Evolutionary conservation across 2,113 vertebrate species (phyloP).

Genomic region (Martes martes): DNA sequence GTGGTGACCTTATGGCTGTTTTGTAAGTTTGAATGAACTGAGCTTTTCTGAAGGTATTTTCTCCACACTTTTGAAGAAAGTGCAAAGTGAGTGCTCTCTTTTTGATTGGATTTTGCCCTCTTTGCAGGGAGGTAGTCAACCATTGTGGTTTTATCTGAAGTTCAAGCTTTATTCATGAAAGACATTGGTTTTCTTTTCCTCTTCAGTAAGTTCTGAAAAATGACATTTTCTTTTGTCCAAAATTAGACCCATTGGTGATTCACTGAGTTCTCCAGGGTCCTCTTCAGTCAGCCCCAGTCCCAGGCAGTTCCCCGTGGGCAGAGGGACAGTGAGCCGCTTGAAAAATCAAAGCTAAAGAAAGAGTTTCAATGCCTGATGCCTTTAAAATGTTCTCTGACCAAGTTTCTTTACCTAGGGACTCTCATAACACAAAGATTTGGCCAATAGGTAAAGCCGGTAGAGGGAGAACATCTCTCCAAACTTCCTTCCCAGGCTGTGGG

Average conservation of each 20-base stretch:
- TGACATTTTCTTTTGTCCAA: not conserved
- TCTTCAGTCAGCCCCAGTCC: too few species aligned
- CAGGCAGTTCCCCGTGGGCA: not conserved
- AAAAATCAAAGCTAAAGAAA: not conserved
- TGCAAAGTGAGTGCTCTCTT: not conserved
- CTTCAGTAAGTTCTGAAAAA: not conserved
- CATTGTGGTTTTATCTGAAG: not conserved
- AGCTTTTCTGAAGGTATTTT: not conserved
- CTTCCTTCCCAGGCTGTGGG: not conserved
- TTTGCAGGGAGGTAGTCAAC: too few species aligned
- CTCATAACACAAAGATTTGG: not conserved
- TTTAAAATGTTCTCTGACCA: not conserved
- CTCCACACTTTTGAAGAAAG: not conserved
- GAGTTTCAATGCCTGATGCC: not conserved
- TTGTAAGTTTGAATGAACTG: not conserved
- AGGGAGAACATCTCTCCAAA: not conserved
- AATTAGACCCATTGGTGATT: not conserved
- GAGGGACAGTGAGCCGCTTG: not conserved
- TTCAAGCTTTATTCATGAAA: not conserved
- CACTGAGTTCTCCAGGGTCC: not conserved
- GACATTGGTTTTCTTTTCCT: not conserved
- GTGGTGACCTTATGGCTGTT: not conserved
- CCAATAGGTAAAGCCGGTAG: fast-evolving
- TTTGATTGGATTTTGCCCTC: not conserved
- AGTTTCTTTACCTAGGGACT: not conserved